Base-by-base conservation (phyloP, 1,140 invertebrate species). In the Procambarus clarkii region DNA sequence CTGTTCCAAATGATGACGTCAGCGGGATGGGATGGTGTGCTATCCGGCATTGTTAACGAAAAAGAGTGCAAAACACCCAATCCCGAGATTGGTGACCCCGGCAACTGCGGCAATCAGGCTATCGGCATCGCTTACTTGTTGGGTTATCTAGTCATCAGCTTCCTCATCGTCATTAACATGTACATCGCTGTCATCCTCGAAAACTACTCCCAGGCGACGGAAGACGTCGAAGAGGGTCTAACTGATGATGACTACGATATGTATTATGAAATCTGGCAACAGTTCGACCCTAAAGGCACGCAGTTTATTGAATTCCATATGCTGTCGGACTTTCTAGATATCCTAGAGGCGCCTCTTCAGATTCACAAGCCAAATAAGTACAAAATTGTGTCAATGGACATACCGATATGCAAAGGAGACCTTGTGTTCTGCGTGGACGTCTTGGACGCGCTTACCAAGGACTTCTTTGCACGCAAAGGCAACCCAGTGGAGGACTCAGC, bases 231-330 rank as follows among this genome's bases (percentile, higher is more conserved):
- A 94, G 98, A 99, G 95, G 98, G 98, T 93, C 96, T 99, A 76
- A 99, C 98, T 54, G 98, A 99, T 94, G 98, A 99, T 95, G 98
- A 99, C 94, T 99, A 99, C 95, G 99, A 99, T 94, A 99, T 99
- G 98, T 99, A 99, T 95, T 99, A 99, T 94, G 98, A 99, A 95
- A 99, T 99, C 93, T 99, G 99, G 99, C 98, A 99, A 94, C 97
- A 98, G 94, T 99, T 98, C 95, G 99, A 99, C 95, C 98, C 98
- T 0, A 98, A 99, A 94, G 98, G 98, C 80, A 99, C 98, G 5
- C 98, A 99, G 94, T 99, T 99, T 95, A 99, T 99, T 93, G 96
- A 97, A 79, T 98, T 99, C 95, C 97, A 98, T 93, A 97, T 98
- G 94, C 95, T 99, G 79, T 98, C 98, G 0, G 98, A 99, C 93